Evolutionary conservation across 2,113 vertebrate species (phyloP).

Genomic region (Dryoscopus gambensis): DNA sequence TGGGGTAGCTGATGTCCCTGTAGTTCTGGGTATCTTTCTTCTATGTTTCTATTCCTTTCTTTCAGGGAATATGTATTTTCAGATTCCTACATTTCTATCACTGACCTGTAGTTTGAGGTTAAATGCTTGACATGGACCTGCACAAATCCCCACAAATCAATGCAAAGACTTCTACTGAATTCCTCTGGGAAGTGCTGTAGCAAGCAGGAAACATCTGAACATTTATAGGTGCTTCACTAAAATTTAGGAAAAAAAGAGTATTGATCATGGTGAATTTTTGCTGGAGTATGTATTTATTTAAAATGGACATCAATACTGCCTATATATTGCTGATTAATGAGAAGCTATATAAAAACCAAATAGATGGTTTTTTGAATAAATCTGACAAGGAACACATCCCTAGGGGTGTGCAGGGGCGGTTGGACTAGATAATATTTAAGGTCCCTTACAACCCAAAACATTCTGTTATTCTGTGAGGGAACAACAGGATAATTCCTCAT

Average conservation of each 20-base stretch:
- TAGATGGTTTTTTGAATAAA: background rate
- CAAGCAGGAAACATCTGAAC: background rate
- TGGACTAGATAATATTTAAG: background rate
- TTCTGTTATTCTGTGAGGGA: background rate
- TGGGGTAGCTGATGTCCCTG: background rate
- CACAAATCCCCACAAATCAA: background rate
- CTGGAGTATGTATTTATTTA: background rate
- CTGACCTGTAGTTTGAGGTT: background rate
- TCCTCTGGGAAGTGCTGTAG: background rate
- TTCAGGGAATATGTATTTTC: background rate
- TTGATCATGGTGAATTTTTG: background rate
- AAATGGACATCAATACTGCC: background rate
- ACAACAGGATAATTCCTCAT: background rate
- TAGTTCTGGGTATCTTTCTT: background rate
- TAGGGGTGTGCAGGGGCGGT: background rate
- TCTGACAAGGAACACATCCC: background rate
- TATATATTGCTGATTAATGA: background rate
- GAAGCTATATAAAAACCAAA: background rate
- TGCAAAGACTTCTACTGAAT: background rate
- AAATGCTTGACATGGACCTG: background rate
- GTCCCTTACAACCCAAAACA: background rate
- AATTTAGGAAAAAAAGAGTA: background rate
- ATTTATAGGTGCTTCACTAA: background rate
- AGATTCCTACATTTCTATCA: background rate
- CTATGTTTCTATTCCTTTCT: background rate